Evolutionary conservation across 2,888 invertebrate species (phyloP), one percentile per base, ranked within the genome.

Genomic region (Pyralis farinalis): DNA sequence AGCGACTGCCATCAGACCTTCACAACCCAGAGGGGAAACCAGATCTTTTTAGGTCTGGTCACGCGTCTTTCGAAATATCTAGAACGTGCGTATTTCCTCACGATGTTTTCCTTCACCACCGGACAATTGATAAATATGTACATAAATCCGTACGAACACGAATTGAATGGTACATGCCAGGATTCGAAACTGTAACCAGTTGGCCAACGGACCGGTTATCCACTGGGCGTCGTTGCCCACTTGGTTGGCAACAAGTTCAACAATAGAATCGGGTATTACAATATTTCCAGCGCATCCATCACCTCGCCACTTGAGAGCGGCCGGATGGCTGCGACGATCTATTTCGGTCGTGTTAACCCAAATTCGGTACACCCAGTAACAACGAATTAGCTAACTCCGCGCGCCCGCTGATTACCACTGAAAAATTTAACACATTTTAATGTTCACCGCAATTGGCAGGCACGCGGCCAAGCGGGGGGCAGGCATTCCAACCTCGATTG

Each of bases 321-420:
- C 59, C 68, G 66, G 69, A 64, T 66, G 68, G 66, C 62, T 65
- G 58, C 73, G 73, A 67, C 74, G 71, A 59, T 78, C 83, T 83
- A 82, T 82, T 83, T 81, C 63, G 57, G 71, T 53, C 64, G 50
- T 58, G 75, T 71, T 81, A 81, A 80, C 83, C 83, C 65, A 83
- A 71, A 79, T 83, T 72, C 64, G 50, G 53, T 55, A 63, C 63
- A 63, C 55, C 55, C 62, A 68, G 70, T 68, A 67, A 67, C 68
- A 55, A 74, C 78, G 70, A 75, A 75, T 79, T 73, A 75, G 73
- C 73, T 51, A 63, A 70, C 59, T 66, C 71, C 57, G 66, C 62
- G 55, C 57, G 55, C 53, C 54, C 54, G 63, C 30, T 57, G 53
- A 55, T 68, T 58, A 66, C 57, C 44, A 63, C 54, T 64, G 40